Base-by-base conservation (phyloP, 2,113 vertebrate species). In the Muscicapa adusta region DNA sequence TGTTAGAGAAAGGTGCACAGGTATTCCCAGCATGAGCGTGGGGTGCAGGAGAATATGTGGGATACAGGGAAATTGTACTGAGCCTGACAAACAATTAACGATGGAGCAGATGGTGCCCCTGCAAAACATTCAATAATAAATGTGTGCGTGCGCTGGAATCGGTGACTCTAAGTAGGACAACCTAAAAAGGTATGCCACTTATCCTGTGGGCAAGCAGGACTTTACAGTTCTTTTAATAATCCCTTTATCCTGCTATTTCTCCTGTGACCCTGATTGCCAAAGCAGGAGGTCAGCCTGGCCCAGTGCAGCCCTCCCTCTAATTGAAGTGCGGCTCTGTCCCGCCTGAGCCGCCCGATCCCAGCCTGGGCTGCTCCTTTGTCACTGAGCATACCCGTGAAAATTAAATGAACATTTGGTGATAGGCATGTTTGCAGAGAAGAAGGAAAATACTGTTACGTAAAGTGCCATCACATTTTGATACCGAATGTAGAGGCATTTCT, bases 131-230 rank as follows among this genome's bases (percentile, higher is more conserved):
- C 90, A 80, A 24, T 95, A 94, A 89, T 94, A 90, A 78, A 93
- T 42, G 72, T 71, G 91, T 92, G 88, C 48, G 40, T 94, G 94
- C 48, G 1, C 71, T 23, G 76, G 93, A 68, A 94, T 91, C 67
- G 0, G 87, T 95, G 93, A 88, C 88, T 94, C 93, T 94, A 96
- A 97, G 94, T 95, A 96, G 96, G 90, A 95, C 93, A 94, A 16
- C 95, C 96, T 97, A 96, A 96, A 96, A 96, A 96, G 91, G 91
- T 96, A 94, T 82, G 94, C 90, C 95, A 94, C 95, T 96, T 95
- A 94, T 96, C 96, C 95, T 28, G 34, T 38, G 72, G 81, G 40
- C 93, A 91, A 94, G 94, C 38, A 92, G 91, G 94, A 97, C 94
- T 97, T 97, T 95, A 43, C 43, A 88, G 77, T 94, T 97, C 92